Evolutionary conservation across 2,113 vertebrate genomes (phyloP), one percentile per base, ranked within the genome.

Genomic region (Nettapus auritus): DNA sequence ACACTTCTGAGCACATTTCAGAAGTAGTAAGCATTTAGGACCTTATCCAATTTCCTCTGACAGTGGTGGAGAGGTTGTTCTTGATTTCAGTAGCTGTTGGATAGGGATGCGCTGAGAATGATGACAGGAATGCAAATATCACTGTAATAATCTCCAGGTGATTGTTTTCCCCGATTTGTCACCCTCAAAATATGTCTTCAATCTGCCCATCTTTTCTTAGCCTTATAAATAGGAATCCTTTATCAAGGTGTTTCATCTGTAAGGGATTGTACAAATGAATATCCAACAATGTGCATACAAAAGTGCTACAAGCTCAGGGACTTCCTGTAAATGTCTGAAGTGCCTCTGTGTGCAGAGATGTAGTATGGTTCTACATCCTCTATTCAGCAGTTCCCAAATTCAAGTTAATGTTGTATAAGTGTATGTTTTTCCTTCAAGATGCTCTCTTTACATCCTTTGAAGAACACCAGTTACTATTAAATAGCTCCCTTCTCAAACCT

Each of bases 281-380:
- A 78, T 67, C 38, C 9, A 59, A 6, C n/a, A 29, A 2, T 13
- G 31, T 63, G 38, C 22, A 40, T 28, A 42, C 33, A 68, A 8
- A 46, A 29, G 6, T 52, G 28, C 34, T 56, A 21, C 46, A 60
- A 34, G 42, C 9, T 76, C 57, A 76, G 26, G 23, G 57, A 29
- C 29, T 36, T 62, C n/a, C 60, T 44, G 11, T 14, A 20, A 69
- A 29, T 40, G 14, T 34, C n/a, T 20, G 10, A 87, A 81, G 20
- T 1, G 3, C 5, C 16, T 84, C 52, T 79, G 6, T 56, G 10
- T 56, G 34, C 38, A 64, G 88, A 29, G 8, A 90, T 38, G 50
- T 46, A 3, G 2, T 40, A 36, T 19, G 42, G 31, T 15, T 15
- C 25, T 1, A 0, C 21, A 64, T 1, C 11, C 13, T 48, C 22